Percentiles rank a stretch among this genome's conserved stretches.
Conservation (phyloP, 2,113 vertebrate genomes). For the Oreochromis niloticus region DNA sequence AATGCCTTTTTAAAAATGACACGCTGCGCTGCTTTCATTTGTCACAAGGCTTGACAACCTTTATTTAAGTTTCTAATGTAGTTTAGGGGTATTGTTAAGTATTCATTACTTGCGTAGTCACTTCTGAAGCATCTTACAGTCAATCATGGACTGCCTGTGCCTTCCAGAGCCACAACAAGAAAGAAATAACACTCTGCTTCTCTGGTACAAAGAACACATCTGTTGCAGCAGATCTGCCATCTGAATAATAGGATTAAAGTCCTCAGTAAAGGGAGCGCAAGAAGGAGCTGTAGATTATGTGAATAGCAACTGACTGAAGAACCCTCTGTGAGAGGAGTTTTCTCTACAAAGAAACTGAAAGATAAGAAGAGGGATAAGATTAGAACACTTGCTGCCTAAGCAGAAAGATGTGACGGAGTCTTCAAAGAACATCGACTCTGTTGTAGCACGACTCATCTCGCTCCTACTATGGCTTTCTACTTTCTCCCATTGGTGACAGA, state of each 20-base stretch:
- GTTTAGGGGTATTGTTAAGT: not conserved
- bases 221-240: not conserved
- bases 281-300: not conserved
- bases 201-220: not conserved
- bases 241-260: conserved; percentile 25
- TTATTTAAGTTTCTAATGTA: not conserved
- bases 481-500: not conserved
- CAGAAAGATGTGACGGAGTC: not conserved
- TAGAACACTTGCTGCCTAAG: not conserved
- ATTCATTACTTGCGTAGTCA: not conserved
- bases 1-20: not conserved
- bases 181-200: not conserved
- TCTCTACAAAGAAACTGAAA: not conserved
- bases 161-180: not conserved
- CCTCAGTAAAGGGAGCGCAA: not conserved
- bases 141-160: not conserved
- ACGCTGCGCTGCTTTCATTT: not conserved
- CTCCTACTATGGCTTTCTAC: not conserved
- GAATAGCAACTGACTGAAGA: not conserved
- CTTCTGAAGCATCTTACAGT: not conserved
- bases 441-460: not conserved
- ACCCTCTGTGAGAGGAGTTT: not conserved
- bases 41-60: not conserved
- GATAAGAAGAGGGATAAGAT: not conserved
- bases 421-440: not conserved